A percentile compares a stretch with the other conserved stretches of the same genome.
Conservation (phyloP, 2,113 vertebrate genomes). For the Thryonomys swinderianus region DNA sequence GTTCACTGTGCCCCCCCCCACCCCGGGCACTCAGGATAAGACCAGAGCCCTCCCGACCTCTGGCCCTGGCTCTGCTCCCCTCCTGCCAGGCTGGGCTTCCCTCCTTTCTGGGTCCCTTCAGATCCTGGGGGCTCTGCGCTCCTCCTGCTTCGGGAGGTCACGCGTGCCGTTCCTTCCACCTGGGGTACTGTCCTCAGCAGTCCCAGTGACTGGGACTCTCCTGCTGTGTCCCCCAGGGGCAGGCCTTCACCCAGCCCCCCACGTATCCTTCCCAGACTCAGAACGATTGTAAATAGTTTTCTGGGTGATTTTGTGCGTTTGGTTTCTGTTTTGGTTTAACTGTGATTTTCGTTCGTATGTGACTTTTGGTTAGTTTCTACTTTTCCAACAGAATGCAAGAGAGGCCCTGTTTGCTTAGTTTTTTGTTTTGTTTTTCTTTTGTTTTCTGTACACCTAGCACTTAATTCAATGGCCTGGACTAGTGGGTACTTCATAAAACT, state of each 20-base stretch:
- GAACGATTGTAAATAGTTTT: not conserved
- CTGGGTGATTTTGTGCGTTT: not conserved
- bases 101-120: not conserved
- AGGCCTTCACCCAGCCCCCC: not conserved
- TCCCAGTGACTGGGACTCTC: too few relatives aligned
- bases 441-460: not conserved
- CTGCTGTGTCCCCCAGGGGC: too few relatives aligned
- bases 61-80: not conserved
- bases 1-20: not conserved
- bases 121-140: accelerated
- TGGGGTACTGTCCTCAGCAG: not conserved
- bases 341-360: not conserved
- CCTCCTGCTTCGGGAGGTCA: not conserved
- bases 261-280: not conserved
- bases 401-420: not conserved
- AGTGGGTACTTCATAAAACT: not conserved
- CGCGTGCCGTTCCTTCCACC: not conserved
- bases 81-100: not conserved
- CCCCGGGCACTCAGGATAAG: not conserved
- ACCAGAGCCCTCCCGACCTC: not conserved
- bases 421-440: not conserved
- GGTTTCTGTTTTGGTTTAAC: not conserved
- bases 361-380: not conserved
- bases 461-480: not conserved
- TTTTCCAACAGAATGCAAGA: conserved; percentile 11